Evolutionary conservation across 1,140 invertebrate species (phyloP), one percentile per base, ranked within the genome.

Genomic region (Carposina sasakii): DNA sequence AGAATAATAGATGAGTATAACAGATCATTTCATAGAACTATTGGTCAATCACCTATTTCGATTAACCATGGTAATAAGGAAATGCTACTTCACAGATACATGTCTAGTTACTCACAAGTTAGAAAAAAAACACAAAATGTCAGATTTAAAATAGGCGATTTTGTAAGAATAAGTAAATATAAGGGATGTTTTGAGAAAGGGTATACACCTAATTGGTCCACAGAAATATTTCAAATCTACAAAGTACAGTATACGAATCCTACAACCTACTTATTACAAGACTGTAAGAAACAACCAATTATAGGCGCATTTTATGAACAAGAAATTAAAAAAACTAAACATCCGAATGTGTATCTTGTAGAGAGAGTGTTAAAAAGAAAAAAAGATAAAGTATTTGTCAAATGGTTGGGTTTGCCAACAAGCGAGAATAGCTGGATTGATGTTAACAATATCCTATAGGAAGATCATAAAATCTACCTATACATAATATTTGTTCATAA

Each of bases 1-100:
- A 34, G 78, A 21, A 21, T 86, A 13, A 55, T 82, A 4, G 10
- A 63, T 13, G 31, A 57, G 19, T 87, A 87, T 56, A 87, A 87
- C 61, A 63, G 74, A 41, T 67, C 54, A 21, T 52, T 47, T 46
- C 84, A 87, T 72, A 23, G 72, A 34, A 82, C 70, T 12, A 86
- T 85, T n/a, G 59, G 61, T 60, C 71, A 71, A 53, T 60, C 50
- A 33, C 85, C 85, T n/a, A 52, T 55, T 26, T 44, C 74, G 21
- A 73, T 82, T 8, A 71, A 45, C 52, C 19, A 41, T 12, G 15
- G 43, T 8, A 73, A 81, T 55, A 61, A 50, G 50, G 37, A 55
- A 42, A 15, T 48, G 37, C 15, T 20, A n/a, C n/a, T n/a, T n/a
- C n/a, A n/a, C 4, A 52, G 39, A 23, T 17, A 37, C 19, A 44